Evolutionary conservation across 2,888 invertebrate species (phyloP), one percentile per base, ranked within the genome.

Genomic region (Plagodis pulveraria): DNA sequence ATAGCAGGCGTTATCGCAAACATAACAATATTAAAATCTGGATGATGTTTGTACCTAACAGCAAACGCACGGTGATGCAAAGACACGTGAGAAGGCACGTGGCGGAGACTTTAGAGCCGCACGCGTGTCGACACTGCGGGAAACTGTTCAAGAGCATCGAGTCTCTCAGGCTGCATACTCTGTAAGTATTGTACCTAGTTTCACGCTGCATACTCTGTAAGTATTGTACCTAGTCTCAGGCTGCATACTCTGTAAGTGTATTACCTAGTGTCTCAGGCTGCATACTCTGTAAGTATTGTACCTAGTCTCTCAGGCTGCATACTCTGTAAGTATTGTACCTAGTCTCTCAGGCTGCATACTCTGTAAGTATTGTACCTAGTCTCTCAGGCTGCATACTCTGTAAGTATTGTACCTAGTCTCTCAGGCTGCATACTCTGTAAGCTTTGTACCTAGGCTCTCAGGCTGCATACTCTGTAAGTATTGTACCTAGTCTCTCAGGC

Each of bases 391-490:
- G 0, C 93, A 93, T 41, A 78, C 82, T 7, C 76, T 83, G 93
- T 93, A 45, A 86, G 91, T 86, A 58, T 36, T 6, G 33, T n/a
- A 5, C 0, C 12, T 38, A 38, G 5, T 9, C 6, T 38, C 22
- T 22, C 9, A 8, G 6, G 7, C 38, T 38, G 38, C 38, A 38
- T 8, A 6, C 9, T 38, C 9, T 8, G 38, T 38, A 38, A 38
- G 5, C 5, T 4, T 2, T 38, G 6, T 38, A 38, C 5, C 7
- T 38, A 22, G 22, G 83, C 91, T 22, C 70, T 93, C 0, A 57
- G 93, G 8, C 85, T 91, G 0, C 93, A 93, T 41, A 78, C 82
- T 7, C 76, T 83, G 93, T 93, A 46, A 86, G 91, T 86, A 58
- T 36, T 6, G 33, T n/a, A 5, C 0, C 12, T 38, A 38, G 1